These are phyloP conservation scores for Galemys pyrenaicus DNA, from an alignment of 2,113 vertebrate genomes.

Conservation along the genomic window DNA sequence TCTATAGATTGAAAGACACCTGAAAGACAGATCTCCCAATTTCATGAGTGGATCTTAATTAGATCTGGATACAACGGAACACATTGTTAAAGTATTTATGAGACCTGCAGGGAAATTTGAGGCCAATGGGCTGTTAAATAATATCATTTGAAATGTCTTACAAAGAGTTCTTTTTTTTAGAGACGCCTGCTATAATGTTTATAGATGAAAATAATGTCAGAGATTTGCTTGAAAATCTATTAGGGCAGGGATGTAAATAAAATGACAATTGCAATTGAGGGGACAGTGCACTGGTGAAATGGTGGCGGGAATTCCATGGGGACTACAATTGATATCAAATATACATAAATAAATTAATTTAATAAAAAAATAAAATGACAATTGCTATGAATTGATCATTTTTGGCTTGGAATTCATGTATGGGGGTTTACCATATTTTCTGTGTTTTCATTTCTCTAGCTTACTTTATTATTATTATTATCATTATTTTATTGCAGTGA, in stretches of 20 bases:
- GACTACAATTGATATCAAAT: no score
- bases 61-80: conserved; percentile 17
- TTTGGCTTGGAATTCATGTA: background rate
- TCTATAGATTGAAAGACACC: background rate
- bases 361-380: background rate
- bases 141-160: background rate
- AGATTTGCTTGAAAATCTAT: background rate
- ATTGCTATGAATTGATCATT: background rate
- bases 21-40: background rate
- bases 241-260: background rate
- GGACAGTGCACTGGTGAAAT: no score
- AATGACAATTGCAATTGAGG: background rate
- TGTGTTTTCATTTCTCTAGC: background rate
- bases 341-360: no score
- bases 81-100: background rate
- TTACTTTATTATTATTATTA: no score
- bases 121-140: background rate
- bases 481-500: no score
- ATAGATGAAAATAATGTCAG: background rate
- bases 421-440: background rate
- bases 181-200: conserved; percentile 1
- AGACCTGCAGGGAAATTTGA: background rate
- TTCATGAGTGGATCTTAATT: background rate
- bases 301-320: no score
- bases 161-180: background rate